These are phyloP conservation scores for Eupithecia vulgata DNA, from an alignment of 2,888 invertebrate genomes.

Conservation along the genomic window DNA sequence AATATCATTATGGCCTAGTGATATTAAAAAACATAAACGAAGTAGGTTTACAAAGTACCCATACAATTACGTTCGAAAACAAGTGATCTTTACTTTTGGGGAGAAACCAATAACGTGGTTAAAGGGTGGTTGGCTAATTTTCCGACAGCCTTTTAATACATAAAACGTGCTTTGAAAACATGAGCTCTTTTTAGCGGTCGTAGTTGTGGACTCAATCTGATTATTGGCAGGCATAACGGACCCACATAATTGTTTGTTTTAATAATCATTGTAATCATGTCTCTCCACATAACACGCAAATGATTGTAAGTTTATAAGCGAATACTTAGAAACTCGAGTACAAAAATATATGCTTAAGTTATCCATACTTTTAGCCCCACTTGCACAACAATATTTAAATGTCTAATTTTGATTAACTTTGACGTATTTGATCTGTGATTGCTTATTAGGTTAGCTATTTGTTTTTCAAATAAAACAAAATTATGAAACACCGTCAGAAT, in stretches of 20 bases:
- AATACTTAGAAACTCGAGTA: background rate
- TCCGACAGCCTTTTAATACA: fast-evolving
- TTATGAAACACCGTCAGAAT: background rate
- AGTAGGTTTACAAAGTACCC: background rate
- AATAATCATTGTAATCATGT: background rate
- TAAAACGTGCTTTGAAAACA: background rate
- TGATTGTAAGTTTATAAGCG: background rate
- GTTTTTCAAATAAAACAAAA: too few species aligned
- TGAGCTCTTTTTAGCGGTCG: background rate
- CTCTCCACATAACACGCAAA: background rate
- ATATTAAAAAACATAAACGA: background rate
- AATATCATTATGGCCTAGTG: too few species aligned
- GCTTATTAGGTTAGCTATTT: too few species aligned
- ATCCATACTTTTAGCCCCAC: too few species aligned
- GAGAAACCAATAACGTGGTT: too few species aligned
- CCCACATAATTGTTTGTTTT: background rate
- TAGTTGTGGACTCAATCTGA: background rate
- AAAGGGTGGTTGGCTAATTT: too few species aligned
- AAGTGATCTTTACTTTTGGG: background rate
- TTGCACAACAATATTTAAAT: too few species aligned
- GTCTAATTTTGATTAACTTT: too few species aligned
- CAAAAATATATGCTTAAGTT: background rate
- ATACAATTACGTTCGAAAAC: background rate
- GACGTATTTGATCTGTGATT: too few species aligned
- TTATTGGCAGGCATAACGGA: background rate